Evolutionary conservation across 2,113 vertebrate genomes (phyloP).

Genomic region (Garra rufa): DNA sequence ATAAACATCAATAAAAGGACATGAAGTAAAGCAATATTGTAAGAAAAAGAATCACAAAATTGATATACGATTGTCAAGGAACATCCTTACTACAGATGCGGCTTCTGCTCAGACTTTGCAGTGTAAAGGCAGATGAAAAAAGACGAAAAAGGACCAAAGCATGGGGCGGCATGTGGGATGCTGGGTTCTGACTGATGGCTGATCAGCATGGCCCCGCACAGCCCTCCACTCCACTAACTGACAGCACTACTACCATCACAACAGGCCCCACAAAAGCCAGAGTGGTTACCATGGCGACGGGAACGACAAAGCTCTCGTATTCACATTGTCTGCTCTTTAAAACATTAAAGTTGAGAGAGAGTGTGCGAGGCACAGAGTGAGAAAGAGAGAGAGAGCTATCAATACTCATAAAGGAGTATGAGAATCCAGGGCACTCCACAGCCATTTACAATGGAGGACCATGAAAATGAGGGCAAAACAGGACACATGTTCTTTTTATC

Average conservation of each 20-base stretch:
- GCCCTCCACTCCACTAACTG: conserved; percentile 42
- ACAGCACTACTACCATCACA: conserved; percentile 48
- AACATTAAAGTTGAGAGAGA: conserved; percentile 45
- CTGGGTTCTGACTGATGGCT: conserved; percentile 35
- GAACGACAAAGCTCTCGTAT: conserved; percentile 42
- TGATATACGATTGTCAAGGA: background rate
- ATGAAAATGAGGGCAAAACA: conserved; percentile 51
- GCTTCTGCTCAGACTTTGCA: background rate
- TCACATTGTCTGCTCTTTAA: conserved; percentile 50
- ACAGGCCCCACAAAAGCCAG: conserved; percentile 17
- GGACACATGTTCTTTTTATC: background rate
- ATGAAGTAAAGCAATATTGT: background rate
- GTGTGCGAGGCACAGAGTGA: background rate
- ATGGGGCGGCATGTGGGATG: background rate
- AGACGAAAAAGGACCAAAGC: background rate
- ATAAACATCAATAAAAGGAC: background rate
- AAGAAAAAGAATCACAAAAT: background rate
- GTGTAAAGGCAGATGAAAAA: background rate
- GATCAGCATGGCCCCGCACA: conserved; percentile 51
- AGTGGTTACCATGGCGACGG: conserved; percentile 50
- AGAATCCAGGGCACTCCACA: conserved; percentile 43
- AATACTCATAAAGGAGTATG: conserved; percentile 34
- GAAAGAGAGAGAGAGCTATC: background rate
- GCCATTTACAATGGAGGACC: conserved; percentile 49
- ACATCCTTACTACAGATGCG: background rate